phyloP scores from a whole-genome alignment of 2,888 invertebrate species.

The Crocallis elinguaria region DNA sequence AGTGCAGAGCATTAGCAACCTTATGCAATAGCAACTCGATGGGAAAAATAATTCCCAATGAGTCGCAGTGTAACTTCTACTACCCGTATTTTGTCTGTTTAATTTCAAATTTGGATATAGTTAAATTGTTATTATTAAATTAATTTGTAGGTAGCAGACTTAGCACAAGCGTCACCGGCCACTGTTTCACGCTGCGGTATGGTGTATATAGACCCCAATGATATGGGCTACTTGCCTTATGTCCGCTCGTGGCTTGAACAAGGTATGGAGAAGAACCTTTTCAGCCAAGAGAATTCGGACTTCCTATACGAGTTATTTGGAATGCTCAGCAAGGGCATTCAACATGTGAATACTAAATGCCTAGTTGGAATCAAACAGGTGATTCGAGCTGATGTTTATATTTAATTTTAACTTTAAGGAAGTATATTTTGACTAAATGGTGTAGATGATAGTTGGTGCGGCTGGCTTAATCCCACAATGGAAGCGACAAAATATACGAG shows the following conservation, averaged over 20 bases:
- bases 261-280: constrained; percentile 75
- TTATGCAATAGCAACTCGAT: no score
- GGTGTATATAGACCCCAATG: constrained; percentile 95
- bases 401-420: no score
- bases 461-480: no score
- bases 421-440: no score
- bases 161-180: constrained; percentile 95
- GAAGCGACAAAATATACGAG: no score
- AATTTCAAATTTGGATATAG: no score
- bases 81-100: no score
- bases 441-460: no score
- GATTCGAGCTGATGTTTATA: neutral
- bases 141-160: constrained; percentile 86
- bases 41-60: no score
- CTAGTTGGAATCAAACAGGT: constrained; percentile 90
- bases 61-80: no score
- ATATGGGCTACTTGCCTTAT: constrained; percentile 92
- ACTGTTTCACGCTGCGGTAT: constrained; percentile 94
- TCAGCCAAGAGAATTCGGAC: constrained; percentile 84
- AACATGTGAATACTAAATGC: constrained; percentile 88
- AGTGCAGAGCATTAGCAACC: no score
- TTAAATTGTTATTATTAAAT: neutral
- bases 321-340: constrained; percentile 88
- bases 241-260: constrained; percentile 90
- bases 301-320: constrained; percentile 88